A percentile compares a stretch with the other conserved stretches of the same genome.
Conservation (phyloP, 2,888 invertebrate species). For the Phorcus lineatus region DNA sequence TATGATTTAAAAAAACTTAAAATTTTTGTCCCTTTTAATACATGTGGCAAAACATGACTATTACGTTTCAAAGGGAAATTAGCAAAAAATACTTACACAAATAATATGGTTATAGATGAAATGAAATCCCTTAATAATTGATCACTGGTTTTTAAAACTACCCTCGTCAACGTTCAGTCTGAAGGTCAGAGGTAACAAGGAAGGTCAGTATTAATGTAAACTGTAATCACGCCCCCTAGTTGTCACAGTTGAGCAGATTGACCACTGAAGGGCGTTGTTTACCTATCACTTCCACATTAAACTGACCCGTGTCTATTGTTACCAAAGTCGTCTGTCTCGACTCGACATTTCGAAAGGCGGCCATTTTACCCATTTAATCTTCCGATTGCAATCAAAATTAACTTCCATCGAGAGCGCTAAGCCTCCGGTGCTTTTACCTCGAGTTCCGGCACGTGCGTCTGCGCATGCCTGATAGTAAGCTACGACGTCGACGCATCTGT, state of each 20-base stretch:
- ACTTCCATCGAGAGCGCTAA: slow-evolving; percentile 1
- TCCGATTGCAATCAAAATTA: slow-evolving; percentile 20
- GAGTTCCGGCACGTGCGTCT: slow-evolving; percentile 19
- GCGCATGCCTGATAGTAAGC: background rate
- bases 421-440: slow-evolving; percentile 3
- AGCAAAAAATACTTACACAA: too few relatives aligned
- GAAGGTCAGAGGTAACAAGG: background rate
- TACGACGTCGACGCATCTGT: slow-evolving; percentile 10
- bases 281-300: background rate
- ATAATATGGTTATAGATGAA: too few relatives aligned
- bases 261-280: background rate
- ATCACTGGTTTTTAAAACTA: too few relatives aligned
- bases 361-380: slow-evolving; percentile 16
- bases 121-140: too few relatives aligned
- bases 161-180: too few relatives aligned
- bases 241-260: background rate
- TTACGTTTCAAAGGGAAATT: too few relatives aligned
- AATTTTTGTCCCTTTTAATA: too few relatives aligned
- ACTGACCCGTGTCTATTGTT: background rate
- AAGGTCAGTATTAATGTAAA: background rate
- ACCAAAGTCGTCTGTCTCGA: background rate
- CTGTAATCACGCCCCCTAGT: background rate
- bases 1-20: too few relatives aligned
- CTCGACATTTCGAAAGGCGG: background rate
- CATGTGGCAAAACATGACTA: too few relatives aligned